Percentiles rank a stretch among this genome's conserved stretches.
phyloP scores from a whole-genome alignment of 2,797 vertebrate species.

The Perodicticus potto region DNA sequence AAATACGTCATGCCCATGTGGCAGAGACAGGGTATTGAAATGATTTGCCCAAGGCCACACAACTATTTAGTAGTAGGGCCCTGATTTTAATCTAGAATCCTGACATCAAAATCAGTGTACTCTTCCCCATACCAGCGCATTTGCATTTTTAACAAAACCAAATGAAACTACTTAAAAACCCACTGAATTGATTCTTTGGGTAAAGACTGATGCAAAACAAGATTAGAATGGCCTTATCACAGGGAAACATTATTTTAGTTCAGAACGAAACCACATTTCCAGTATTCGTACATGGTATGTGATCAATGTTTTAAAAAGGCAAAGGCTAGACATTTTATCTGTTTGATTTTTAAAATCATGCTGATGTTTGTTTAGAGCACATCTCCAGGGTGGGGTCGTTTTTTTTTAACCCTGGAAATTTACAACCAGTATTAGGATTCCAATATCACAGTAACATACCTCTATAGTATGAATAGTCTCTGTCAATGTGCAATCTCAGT shows the following conservation, averaged over 20 bases:
- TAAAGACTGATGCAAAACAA: neutral
- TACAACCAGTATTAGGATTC: conserved; percentile 11
- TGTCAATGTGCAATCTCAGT: neutral
- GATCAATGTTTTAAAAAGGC: conserved; percentile 21
- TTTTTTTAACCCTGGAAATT: conserved; percentile 47
- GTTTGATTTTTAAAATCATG: conserved; percentile 25
- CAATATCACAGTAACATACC: neutral
- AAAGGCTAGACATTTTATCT: neutral
- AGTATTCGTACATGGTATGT: conserved; percentile 5
- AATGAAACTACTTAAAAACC: conserved; percentile 12
- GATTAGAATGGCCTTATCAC: neutral
- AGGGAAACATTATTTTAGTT: neutral
- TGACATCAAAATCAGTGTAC: neutral
- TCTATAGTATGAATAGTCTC: conserved; percentile 25
- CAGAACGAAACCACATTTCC: conserved; percentile 38
- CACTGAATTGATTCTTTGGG: neutral
- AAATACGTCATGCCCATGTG: neutral
- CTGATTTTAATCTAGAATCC: neutral
- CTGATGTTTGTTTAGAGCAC: conserved; percentile 31
- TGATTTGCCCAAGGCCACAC: neutral
- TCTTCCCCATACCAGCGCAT: neutral
- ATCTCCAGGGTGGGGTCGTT: conserved; percentile 1
- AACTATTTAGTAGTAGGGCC: neutral
- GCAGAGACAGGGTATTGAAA: neutral
- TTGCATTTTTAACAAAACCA: neutral